Evolutionary conservation across 2,888 invertebrate genomes (phyloP), one percentile per base, ranked within the genome.

Genomic region (Melieria picta): DNA sequence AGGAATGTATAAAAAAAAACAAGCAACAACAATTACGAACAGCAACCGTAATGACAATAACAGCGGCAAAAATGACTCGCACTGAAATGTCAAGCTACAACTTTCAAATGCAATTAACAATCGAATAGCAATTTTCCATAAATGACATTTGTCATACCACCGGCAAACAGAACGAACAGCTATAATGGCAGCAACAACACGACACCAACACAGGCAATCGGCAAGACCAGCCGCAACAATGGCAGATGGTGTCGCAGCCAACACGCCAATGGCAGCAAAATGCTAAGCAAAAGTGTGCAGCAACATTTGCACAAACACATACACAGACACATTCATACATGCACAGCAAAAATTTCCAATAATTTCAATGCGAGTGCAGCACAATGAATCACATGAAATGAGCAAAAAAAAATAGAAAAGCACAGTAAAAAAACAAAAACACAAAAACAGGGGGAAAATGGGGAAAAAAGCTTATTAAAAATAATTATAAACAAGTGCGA

Each of bases 131-230:
- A 71, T 67, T 71, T 63, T 30, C 63, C 45, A 16, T 47, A 50
- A 71, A 66, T 71, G 71, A 71, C 71, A 66, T 71, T 71, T 71
- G 71, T 67, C 66, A 63, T 66, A 71, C 63, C 62, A 57, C 30
- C 55, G 48, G 43, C 65, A 66, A 16, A 61, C 46, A 48, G 61
- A 62, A 46, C 56, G 16, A 43, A 16, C 60, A 55, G 10, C 7
- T 52, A 46, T 45, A 10, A 47, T 7, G 10, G 55, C 46, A 50
- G 43, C 13, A 50, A 71, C 57, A 65, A 63, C n/a, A 43, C 30
- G 3, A 30, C 30, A 30, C 30, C 30, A 30, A 30, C 30, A 30
- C 30, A 30, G 30, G 30, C 30, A 30, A 30, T 30, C 30, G 3
- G 3, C 30, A 69, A 61, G 50, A 58, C 45, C 6, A 30, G 56